Evolutionary conservation across 35 echinoderm and acorn worm species (phyloP).

Genomic region (Chiridota heheva): DNA sequence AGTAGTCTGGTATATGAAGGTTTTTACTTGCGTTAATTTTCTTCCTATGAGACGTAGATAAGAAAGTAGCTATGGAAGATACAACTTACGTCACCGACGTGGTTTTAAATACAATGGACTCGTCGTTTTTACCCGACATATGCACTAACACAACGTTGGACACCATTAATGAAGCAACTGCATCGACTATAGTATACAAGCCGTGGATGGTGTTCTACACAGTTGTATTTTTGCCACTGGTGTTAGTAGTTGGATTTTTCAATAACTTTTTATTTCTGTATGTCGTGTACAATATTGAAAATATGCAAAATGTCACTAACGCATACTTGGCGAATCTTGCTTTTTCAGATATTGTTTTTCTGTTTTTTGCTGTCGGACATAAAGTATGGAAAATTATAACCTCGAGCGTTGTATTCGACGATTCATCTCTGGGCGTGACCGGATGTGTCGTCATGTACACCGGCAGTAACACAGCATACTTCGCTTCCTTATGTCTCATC

Average conservation of each 20-base stretch:
- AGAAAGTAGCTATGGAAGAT: too few relatives aligned
- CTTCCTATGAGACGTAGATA: too few relatives aligned
- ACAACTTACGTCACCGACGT: too few relatives aligned
- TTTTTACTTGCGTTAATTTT: too few relatives aligned
- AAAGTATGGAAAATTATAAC: conserved; percentile 32
- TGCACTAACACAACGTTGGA: too few relatives aligned
- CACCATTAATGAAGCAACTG: background rate
- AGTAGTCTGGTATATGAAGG: too few relatives aligned
- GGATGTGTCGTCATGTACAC: conserved; percentile 45
- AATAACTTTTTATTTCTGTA: conserved; percentile 44
- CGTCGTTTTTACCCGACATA: too few relatives aligned
- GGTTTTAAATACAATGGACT: too few relatives aligned
- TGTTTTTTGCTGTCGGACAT: conserved; percentile 51
- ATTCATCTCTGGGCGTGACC: background rate
- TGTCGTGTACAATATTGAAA: conserved; percentile 22
- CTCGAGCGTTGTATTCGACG: conserved; percentile 17
- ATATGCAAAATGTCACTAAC: conserved; percentile 53
- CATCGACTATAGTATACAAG: background rate
- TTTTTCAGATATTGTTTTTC: conserved; percentile 54
- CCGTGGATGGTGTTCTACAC: background rate
- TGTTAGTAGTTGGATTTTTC: conserved; percentile 34
- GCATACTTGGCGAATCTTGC: conserved; percentile 33
- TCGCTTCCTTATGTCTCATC: conserved; percentile 62
- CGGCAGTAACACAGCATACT: conserved; percentile 53
- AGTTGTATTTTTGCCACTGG: conserved; percentile 8